Base-by-base conservation (phyloP, 1,140 invertebrate genomes). In the Cherax destructor region DNA sequence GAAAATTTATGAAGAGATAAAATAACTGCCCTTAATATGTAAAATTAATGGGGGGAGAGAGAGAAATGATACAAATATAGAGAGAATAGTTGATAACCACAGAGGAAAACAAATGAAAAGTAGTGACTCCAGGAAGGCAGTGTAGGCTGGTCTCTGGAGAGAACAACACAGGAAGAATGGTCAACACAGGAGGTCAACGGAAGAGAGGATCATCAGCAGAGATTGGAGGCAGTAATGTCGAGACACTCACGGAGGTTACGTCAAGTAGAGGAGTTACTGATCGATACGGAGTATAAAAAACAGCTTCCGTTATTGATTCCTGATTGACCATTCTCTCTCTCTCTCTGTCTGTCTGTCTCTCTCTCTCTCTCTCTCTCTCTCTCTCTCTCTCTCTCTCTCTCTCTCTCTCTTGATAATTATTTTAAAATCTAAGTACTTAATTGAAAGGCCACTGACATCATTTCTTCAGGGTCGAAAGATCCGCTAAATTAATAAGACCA, bases 321-420 rank as follows among this genome's bases (percentile, higher is more conserved):
- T 13, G 65, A 69, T 50, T 52, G 24, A 5, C 76, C 84, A 50
- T 4, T 65, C 56, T 65, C 86, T 61, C 76, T 65, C 74, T 61
- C n/a, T 61, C 49, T 65, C 76, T 59, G n/a, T 79, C 52, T 78
- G 24, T 59, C 59, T 47, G 24, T 59, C 49, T 61, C 74, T 61
- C 50, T 79, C 86, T 80, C 50, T 87, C 76, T 65, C 56, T 65
- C 76, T 65, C 56, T 69, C 86, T 87, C 50, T 80, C 76, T 65
- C 76, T 79, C 86, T 80, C 76, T 80, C 56, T 65, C 86, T 80
- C 77, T 79, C 76, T 65, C 74, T 78, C 56, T 65, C 30, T 41
- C 30, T 41, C 30, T 41, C 30, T 41, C 30, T 1, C 2, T 2
- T 41, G 30, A 41, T 41, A n/a, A 10, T 16, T 49, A 0, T 50